Conservation (phyloP, 64 coral and sea anemone species). For the Stylophora pistillata region DNA sequence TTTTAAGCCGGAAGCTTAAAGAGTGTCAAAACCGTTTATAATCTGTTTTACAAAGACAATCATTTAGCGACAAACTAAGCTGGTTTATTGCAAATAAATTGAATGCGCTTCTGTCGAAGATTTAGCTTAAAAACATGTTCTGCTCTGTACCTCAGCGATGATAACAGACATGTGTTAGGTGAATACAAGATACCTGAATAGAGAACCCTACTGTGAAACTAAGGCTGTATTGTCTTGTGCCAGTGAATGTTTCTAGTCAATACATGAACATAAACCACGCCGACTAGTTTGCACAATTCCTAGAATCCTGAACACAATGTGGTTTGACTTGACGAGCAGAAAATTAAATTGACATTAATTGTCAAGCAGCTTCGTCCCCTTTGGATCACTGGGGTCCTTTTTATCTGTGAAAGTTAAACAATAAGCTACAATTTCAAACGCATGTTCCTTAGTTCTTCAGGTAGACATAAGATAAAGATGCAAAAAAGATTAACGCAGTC, state of each 20-base stretch:
- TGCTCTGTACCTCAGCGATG: background rate
- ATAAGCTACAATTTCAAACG: background rate
- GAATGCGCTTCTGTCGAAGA: background rate
- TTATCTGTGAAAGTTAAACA: background rate
- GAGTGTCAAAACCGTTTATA: background rate
- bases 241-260: background rate
- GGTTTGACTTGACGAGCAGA: background rate
- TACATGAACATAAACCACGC: background rate
- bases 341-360: background rate
- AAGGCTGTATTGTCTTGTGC: background rate
- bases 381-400: background rate
- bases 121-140: too few relatives aligned
- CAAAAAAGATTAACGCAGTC: constrained; percentile 9
- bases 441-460: background rate
- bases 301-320: background rate
- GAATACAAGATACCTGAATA: background rate
- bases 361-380: background rate
- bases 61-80: background rate
- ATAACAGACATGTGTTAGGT: background rate
- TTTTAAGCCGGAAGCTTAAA: background rate
- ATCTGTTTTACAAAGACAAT: background rate
- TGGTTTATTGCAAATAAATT: background rate
- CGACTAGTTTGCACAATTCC: background rate
- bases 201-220: constrained; percentile 3
- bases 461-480: background rate